phyloP scores from a whole-genome alignment of 2,888 invertebrate genomes.

The Beris chalybata region DNA sequence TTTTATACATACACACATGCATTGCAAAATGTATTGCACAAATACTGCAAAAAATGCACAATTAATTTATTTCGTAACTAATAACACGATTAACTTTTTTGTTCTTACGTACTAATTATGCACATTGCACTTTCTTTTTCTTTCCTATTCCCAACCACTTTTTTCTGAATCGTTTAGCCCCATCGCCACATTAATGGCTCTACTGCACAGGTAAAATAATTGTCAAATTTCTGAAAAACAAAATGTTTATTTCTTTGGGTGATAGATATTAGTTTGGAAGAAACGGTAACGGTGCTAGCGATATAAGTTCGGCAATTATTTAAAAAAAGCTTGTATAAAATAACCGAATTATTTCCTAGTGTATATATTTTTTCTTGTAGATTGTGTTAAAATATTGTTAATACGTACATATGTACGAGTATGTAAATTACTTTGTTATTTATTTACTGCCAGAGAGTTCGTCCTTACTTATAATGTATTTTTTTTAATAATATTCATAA shows the following conservation, averaged over 20 bases:
- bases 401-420: too few relatives aligned
- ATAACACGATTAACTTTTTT: background rate
- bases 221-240: slow-evolving; percentile 21
- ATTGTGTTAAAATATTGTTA: too few relatives aligned
- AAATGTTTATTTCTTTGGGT: slow-evolving; percentile 35
- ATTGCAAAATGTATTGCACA: background rate
- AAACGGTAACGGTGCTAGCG: slow-evolving; percentile 39
- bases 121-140: slow-evolving; percentile 50
- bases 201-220: slow-evolving; percentile 86
- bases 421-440: too few relatives aligned
- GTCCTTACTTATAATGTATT: too few relatives aligned
- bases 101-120: slow-evolving; percentile 34
- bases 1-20: background rate
- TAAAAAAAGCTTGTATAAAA: too few relatives aligned
- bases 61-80: background rate
- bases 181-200: slow-evolving; percentile 94
- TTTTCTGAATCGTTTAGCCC: slow-evolving; percentile 66
- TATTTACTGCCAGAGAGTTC: too few relatives aligned
- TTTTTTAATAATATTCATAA: too few relatives aligned
- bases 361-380: too few relatives aligned
- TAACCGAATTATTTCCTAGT: too few relatives aligned
- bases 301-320: background rate
- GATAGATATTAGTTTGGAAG: slow-evolving; percentile 12
- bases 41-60: background rate
- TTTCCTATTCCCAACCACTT: slow-evolving; percentile 46